Percentiles rank a stretch among this genome's conserved stretches.
These are phyloP conservation scores for Odocoileus hemionus DNA, from an alignment of 2,113 vertebrate genomes.

Conservation along the genomic window DNA sequence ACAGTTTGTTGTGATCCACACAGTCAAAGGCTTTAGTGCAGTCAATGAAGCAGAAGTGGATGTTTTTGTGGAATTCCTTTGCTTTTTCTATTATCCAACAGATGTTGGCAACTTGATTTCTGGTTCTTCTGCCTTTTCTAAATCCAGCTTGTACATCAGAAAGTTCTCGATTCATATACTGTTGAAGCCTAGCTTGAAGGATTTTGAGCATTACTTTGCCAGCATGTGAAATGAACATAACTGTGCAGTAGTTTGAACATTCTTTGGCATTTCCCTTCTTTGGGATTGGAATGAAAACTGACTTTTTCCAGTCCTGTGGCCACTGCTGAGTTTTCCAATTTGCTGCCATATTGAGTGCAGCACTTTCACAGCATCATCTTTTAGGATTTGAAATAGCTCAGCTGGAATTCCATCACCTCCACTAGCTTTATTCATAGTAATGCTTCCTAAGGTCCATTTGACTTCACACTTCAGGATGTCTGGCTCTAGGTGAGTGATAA, in stretches of 20 bases:
- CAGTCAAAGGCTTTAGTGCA: neutral
- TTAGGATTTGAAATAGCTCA: neutral
- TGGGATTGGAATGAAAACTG: neutral
- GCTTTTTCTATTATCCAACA: neutral
- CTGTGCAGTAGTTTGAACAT: neutral
- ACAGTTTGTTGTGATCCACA: neutral
- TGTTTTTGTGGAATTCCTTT: neutral
- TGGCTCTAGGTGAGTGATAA: neutral
- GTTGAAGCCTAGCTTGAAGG: neutral
- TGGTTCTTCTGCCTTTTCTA: neutral
- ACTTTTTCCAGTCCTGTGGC: neutral
- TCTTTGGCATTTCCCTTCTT: neutral
- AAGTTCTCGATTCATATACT: neutral
- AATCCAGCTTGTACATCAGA: neutral
- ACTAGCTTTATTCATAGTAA: neutral
- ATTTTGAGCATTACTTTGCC: neutral
- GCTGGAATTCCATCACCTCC: neutral
- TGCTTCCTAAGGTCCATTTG: neutral
- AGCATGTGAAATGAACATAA: neutral
- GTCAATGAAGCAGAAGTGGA: neutral
- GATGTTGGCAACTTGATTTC: neutral
- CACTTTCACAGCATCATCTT: neutral
- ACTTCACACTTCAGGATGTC: neutral
- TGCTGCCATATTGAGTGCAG: neutral
- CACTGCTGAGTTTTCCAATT: neutral